These are phyloP conservation scores for Aptenodytes forsteri DNA, from an alignment of 2,113 vertebrate species.

Conservation along the genomic window DNA sequence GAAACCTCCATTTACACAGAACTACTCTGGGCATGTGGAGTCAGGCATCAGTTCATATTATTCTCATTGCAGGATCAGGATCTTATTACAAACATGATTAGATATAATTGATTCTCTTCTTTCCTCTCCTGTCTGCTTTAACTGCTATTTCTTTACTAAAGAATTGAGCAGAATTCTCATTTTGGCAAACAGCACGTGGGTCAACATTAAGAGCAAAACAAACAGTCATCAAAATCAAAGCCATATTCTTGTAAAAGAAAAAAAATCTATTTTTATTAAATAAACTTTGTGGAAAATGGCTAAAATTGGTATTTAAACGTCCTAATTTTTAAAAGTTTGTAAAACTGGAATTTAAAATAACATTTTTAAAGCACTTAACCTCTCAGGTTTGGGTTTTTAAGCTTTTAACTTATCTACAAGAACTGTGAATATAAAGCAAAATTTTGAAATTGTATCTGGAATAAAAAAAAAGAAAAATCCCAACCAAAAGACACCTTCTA, in stretches of 20 bases:
- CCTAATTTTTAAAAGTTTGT: neutral
- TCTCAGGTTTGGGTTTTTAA: neutral
- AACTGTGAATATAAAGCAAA: neutral
- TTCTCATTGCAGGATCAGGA: neutral
- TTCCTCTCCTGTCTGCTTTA: neutral
- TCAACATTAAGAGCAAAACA: neutral
- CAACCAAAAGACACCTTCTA: neutral
- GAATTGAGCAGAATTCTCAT: neutral
- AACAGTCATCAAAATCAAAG: neutral
- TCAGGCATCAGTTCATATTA: neutral
- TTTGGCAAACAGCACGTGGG: neutral
- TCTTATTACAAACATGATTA: neutral
- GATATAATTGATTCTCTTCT: neutral
- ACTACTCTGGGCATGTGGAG: neutral
- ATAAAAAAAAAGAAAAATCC: neutral
- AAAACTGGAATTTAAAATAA: neutral
- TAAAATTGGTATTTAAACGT: neutral
- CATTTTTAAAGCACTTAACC: fast-evolving
- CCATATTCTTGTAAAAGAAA: neutral
- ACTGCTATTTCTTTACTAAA: neutral
- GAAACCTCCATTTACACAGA: neutral
- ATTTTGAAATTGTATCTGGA: neutral
- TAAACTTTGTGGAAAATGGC: fast-evolving
- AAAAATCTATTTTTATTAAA: neutral
- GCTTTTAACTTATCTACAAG: neutral